A percentile compares a stretch with the other conserved stretches of the same genome.
Conservation (phyloP, 2,113 vertebrate genomes). For the Choloepus hoffmanni region DNA sequence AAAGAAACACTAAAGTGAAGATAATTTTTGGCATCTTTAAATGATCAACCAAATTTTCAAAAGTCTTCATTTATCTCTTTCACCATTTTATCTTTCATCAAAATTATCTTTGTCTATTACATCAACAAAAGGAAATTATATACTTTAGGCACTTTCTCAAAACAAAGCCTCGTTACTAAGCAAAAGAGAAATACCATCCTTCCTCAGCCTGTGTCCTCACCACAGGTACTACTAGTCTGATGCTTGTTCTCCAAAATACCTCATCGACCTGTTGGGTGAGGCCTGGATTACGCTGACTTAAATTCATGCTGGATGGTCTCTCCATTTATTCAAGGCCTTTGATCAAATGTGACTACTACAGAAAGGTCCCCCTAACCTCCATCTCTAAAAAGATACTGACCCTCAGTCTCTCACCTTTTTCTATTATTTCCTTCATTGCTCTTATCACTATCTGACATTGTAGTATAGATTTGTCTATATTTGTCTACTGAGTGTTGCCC, state of each 20-base stretch:
- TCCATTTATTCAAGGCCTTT: background rate
- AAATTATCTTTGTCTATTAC: background rate
- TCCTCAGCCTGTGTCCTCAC: background rate
- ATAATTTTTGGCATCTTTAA: conserved; percentile 38
- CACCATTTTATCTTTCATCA: background rate
- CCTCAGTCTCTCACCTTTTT: background rate
- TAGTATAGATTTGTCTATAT: background rate
- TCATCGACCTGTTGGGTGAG: background rate
- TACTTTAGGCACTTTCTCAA: background rate
- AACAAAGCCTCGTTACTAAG: background rate
- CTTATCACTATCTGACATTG: background rate
- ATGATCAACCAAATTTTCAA: conserved; percentile 23
- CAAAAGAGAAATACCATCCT: background rate
- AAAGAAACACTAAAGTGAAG: conserved; percentile 31
- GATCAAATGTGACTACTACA: background rate
- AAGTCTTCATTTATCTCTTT: background rate
- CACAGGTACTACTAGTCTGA: background rate
- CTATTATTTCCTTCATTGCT: background rate
- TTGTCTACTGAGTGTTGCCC: background rate
- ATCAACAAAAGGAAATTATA: background rate
- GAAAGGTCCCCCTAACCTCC: background rate
- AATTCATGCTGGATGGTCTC: conserved; percentile 21
- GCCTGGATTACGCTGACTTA: background rate
- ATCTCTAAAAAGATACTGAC: background rate
- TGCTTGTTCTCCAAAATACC: background rate